Base-by-base conservation (phyloP, 2,888 invertebrate genomes). In the Adela reaumurella region DNA sequence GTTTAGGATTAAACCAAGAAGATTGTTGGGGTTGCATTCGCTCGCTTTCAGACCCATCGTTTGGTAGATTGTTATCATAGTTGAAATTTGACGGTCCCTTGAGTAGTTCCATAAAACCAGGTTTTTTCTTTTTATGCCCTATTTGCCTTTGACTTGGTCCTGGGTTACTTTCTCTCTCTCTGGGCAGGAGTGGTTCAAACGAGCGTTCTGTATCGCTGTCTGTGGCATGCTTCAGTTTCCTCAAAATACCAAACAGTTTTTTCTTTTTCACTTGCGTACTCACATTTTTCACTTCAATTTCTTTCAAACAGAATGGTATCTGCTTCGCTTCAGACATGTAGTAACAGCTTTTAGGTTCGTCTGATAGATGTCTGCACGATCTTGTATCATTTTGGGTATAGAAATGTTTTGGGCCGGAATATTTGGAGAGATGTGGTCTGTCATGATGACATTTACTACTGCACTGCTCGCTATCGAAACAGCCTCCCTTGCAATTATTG, bases 221-320 rank as follows among this genome's bases (percentile, higher is more conserved):
- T 3, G 11, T 35, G 8, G 11, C 4, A 3, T 3, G 3, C 35
- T 35, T 35, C 3, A 35, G 19, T 47, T 42, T 47, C 35, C 17
- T 17, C 41, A 48, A 43, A 20, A 17, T 28, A 14, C 17, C n/a
- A 43, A 48, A 48, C 11, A 48, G 5, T 10, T 14, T 17, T 48
- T 43, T 69, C 73, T 35, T 65, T 20, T 71, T 71, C 56, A 74
- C 76, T 52, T 78, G 77, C 1, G 71, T 74, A 3, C 64, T 72
- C 41, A 63, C 68, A 53, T 70, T 77, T 56, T 70, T 74, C 1
- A 77, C 73, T 64, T 77, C 77, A 45, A 77, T 64, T 57, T 77
- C 74, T 54, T 70, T 74, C 1, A 77, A 56, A 51, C 74, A 74
- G 1, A 76, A 53, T 2, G 74, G 74, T 10, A 66, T 62, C 56